A percentile compares a stretch with the other conserved stretches of the same genome.
phyloP scores from a whole-genome alignment of 2,888 invertebrate genomes.

The Phyllotreta cruciferae region DNA sequence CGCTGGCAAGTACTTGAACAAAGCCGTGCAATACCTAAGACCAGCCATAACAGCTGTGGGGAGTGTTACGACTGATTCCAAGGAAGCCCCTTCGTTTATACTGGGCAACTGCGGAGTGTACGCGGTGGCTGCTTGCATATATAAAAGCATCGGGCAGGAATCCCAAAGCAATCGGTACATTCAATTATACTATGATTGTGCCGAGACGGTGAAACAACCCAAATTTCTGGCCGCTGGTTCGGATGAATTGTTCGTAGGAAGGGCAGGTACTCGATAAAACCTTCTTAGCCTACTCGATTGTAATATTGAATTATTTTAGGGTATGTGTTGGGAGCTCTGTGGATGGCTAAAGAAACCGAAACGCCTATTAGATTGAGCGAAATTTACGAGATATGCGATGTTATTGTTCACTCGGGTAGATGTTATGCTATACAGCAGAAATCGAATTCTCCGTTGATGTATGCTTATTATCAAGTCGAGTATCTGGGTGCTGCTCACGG shows the following conservation, averaged over 20 bases:
- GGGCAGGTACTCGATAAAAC: conserved; percentile 65
- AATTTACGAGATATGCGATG: conserved; percentile 70
- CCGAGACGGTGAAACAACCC: conserved; percentile 61
- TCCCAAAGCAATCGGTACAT: conserved; percentile 52
- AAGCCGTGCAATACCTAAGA: conserved; percentile 68
- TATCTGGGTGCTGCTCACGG: conserved; percentile 80
- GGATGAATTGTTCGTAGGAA: conserved; percentile 86
- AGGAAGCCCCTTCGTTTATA: conserved; percentile 74
- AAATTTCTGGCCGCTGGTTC: conserved; percentile 72
- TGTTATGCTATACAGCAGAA: conserved; percentile 68
- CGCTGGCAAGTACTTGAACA: conserved; percentile 62
- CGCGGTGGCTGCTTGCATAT: conserved; percentile 73
- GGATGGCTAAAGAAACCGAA: conserved; percentile 69
- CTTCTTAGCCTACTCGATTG: neutral
- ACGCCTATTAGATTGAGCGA: conserved; percentile 60
- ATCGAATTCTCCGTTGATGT: conserved; percentile 77
- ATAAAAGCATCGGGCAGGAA: conserved; percentile 63
- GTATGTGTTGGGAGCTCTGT: conserved; percentile 78
- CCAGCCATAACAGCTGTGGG: conserved; percentile 66
- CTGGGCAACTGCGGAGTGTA: conserved; percentile 82
- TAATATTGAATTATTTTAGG: conserved; percentile 52
- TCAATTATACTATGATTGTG: conserved; percentile 59
- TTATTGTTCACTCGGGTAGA: conserved; percentile 75
- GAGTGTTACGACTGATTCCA: conserved; percentile 58
- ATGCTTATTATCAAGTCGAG: conserved; percentile 72